phyloP scores from a whole-genome alignment of 2,888 invertebrate species.

The Incurvaria masculella region DNA sequence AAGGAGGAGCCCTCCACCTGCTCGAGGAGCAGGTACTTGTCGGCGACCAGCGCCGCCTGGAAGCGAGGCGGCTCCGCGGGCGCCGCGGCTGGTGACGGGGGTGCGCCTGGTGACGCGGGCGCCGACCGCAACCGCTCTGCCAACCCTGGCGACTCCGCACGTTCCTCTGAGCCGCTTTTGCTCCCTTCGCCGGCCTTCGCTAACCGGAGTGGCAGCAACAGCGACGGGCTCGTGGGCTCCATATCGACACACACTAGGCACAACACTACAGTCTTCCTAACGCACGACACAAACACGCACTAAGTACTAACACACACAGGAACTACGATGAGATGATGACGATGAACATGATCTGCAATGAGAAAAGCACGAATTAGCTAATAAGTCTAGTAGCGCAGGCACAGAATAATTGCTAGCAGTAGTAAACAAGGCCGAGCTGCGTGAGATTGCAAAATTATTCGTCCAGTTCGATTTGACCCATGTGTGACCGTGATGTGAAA shows the following conservation, averaged over 20 bases:
- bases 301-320: constrained; percentile 39
- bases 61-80: constrained; percentile 44
- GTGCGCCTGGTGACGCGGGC: constrained; percentile 31
- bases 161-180: constrained; percentile 34
- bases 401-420: too few relatives aligned
- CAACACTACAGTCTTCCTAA: constrained; percentile 30
- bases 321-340: constrained; percentile 38
- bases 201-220: constrained; percentile 49
- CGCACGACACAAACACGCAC: constrained; percentile 44
- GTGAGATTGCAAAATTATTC: background rate
- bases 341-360: constrained; percentile 55
- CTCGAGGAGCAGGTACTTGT: constrained; percentile 77
- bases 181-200: constrained; percentile 41
- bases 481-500: too few relatives aligned
- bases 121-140: constrained; percentile 36
- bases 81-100: constrained; percentile 26
- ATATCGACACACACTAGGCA: constrained; percentile 32
- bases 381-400: too few relatives aligned
- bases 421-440: background rate
- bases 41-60: constrained; percentile 68
- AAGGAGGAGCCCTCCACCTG: constrained; percentile 77
- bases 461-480: too few relatives aligned
- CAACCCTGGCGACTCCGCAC: constrained; percentile 39
- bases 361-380: constrained; percentile 19
- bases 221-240: constrained; percentile 46